Base-by-base conservation (phyloP, 1,140 invertebrate genomes). In the Odontomachus brunneus region DNA sequence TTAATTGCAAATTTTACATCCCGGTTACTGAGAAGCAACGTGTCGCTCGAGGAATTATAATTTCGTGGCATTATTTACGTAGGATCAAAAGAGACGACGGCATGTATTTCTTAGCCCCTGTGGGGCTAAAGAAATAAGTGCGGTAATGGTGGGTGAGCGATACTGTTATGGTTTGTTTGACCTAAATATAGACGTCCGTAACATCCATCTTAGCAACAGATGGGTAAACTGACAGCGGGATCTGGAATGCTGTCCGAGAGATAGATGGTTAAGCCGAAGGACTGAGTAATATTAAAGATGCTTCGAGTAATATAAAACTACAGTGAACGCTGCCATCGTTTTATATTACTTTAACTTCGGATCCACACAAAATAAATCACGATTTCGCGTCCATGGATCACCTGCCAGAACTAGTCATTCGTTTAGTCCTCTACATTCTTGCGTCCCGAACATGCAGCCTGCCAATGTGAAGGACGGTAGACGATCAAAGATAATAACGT, bases 211-310 rank as follows among this genome's bases (percentile, higher is more conserved):
- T 69, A 78, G 63, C 75, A 78, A 78, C 75, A 78, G 63, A 78
- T 78, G 75, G 75, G 65, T 69, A 78, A 78, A 78, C 63, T 78
- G 75, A 78, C 75, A 78, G 63, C 75, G 63, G 33, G 75, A 78
- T 78, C 63, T 78, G 75, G 33, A 78, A 78, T 78, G 29, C 63
- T 78, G 75, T 78, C 63, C 49, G 49, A 26, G 63, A 78, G 75
- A 78, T 78, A 78, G 75, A 78, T 78, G 75, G 55, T 29, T 24
- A 69, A 78, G 22, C 75, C 63, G 63, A 78, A 78, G 29, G 22
- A 63, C 69, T 78, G 74, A 78, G 75, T 78, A 78, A 78, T 78
- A 78, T 78, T 78, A 78, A 78, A 78, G 75, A 78, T 55, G 75
- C 67, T 69, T 66, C 49, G 49, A 55, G 75, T 69, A 78, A 78